Percentiles rank a stretch among this genome's conserved stretches.
Conservation (phyloP, 53 echinoderm and acorn worm species). For the Temnopleurus reevesii region DNA sequence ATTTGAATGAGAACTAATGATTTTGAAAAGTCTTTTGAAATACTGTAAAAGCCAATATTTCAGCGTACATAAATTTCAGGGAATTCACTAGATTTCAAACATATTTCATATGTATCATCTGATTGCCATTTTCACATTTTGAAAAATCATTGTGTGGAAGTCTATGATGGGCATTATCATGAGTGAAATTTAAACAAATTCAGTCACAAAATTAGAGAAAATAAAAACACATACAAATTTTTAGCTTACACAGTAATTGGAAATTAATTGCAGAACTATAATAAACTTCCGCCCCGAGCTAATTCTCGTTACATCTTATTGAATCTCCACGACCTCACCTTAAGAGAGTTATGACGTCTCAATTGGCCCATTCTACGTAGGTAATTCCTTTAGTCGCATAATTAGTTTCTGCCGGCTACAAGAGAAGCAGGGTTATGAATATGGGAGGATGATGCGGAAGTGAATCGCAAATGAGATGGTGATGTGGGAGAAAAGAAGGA, state of each 20-base stretch:
- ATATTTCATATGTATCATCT: too few species aligned
- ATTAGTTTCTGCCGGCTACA: background rate
- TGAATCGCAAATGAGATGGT: background rate
- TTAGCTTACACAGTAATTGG: background rate
- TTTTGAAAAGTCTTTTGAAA: too few species aligned
- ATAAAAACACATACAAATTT: too few species aligned
- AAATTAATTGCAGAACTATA: background rate
- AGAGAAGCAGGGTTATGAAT: background rate
- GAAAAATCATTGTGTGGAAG: too few species aligned
- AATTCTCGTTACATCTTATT: background rate
- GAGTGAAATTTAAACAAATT: too few species aligned
- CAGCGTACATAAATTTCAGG: too few species aligned
- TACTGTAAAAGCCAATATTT: too few species aligned
- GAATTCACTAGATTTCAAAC: too few species aligned
- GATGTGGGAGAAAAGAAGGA: background rate
- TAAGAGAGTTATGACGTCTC: slow-evolving; percentile 5
- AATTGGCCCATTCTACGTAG: background rate
- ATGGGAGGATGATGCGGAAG: background rate
- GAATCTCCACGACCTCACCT: background rate
- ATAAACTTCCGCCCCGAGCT: background rate
- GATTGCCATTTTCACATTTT: too few species aligned
- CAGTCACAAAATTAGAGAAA: too few species aligned
- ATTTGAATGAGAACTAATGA: too few species aligned
- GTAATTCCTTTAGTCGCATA: background rate
- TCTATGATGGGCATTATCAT: too few species aligned